A percentile compares a stretch with the other conserved stretches of the same genome.
Evolutionary conservation across 1,140 invertebrate genomes (phyloP).

Genomic region (Gryllus bimaculatus): DNA sequence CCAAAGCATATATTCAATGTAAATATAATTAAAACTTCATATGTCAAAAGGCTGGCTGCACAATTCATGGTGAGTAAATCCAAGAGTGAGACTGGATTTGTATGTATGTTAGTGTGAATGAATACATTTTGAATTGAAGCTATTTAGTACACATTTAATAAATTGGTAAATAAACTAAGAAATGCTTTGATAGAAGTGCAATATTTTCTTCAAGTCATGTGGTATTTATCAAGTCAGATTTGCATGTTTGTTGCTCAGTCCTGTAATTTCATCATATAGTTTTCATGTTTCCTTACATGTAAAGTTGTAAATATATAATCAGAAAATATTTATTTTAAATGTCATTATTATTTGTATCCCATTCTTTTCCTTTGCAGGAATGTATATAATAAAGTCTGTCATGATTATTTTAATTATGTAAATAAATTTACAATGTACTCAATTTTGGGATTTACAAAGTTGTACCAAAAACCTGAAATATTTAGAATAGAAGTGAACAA

Average conservation of each 20-base stretch:
- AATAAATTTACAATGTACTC: no score
- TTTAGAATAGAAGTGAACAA: no score
- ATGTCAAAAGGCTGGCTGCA: not conserved
- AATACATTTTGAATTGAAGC: not conserved
- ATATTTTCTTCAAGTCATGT: constrained; percentile 5
- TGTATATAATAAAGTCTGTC: no score
- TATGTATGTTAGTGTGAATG: not conserved
- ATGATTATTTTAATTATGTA: no score
- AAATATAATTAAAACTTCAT: not conserved
- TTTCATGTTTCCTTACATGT: constrained; percentile 5
- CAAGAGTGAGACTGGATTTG: not conserved
- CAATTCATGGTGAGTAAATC: not conserved
- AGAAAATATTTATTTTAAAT: constrained; percentile 6
- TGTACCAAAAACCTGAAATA: no score
- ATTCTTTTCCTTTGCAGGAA: not conserved
- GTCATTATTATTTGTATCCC: not conserved
- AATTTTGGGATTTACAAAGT: no score
- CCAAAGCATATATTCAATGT: not conserved
- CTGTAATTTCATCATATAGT: constrained; percentile 2
- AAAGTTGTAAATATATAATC: constrained; percentile 6
- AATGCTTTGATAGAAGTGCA: constrained; percentile 4
- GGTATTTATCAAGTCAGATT: constrained; percentile 1
- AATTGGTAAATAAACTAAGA: constrained; percentile 6
- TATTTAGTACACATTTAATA: not conserved
- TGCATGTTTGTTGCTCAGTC: constrained; percentile 3